Conservation (phyloP, 2,888 invertebrate genomes). For the Matsumyia berberina region DNA sequence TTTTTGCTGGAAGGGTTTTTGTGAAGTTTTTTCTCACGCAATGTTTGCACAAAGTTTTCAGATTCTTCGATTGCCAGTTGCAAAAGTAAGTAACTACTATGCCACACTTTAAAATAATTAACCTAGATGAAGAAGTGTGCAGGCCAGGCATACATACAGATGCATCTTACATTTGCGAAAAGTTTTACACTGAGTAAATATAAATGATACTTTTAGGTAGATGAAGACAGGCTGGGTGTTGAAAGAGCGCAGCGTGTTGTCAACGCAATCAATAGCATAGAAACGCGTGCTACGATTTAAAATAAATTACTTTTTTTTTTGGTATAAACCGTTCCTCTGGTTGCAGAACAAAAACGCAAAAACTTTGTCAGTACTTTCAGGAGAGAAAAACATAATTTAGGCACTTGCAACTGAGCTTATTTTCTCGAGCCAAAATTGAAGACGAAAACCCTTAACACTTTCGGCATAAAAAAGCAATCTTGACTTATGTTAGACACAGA, state of each 20-base stretch:
- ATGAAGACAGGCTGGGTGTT: no score
- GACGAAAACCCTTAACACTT: not conserved
- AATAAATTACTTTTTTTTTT: not conserved
- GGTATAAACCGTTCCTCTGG: not conserved
- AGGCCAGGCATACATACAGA: no score
- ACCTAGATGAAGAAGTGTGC: not conserved
- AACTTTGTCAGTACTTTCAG: constrained; percentile 10
- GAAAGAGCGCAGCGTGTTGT: no score
- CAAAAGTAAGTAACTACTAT: not conserved
- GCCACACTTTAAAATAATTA: not conserved
- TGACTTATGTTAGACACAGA: no score
- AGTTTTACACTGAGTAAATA: not conserved
- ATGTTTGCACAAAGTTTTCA: not conserved
- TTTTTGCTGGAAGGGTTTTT: not conserved
- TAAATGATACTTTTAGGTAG: not conserved
- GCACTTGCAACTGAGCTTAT: not conserved
- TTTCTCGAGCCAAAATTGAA: not conserved
- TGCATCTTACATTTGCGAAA: no score
- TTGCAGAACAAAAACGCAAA: not conserved
- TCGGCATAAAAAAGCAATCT: not conserved
- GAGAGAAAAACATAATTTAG: not conserved
- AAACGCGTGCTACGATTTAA: not conserved
- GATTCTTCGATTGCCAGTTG: not conserved
- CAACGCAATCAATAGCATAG: no score
- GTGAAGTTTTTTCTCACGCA: not conserved